Conservation (phyloP, 2,888 invertebrate species). For the Ganaspis brasiliensis region DNA sequence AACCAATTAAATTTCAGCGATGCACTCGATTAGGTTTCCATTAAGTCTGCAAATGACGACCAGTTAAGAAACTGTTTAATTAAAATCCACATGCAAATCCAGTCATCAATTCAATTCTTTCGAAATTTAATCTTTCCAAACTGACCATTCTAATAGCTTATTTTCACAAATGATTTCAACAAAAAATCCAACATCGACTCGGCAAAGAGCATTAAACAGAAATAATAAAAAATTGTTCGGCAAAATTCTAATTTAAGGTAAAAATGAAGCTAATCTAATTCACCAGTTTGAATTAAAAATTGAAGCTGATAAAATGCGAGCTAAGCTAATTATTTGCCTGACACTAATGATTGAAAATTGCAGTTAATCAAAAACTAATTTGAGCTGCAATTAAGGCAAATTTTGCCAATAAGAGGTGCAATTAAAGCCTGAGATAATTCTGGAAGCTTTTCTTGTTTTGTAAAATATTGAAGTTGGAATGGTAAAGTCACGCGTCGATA, state of each 20-base stretch:
- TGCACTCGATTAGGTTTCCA: not conserved
- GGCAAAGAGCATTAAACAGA: no score
- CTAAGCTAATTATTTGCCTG: no score
- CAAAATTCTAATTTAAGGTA: no score
- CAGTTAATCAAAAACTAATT: not conserved
- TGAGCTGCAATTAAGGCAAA: not conserved
- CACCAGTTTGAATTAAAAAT: no score
- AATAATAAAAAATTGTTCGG: no score
- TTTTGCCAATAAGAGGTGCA: not conserved
- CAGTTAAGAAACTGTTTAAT: not conserved
- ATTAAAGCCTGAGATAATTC: not conserved
- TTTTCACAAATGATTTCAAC: no score
- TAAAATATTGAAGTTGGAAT: conserved; percentile 12
- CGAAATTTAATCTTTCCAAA: not conserved
- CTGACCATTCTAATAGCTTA: no score
- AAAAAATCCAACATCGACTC: no score
- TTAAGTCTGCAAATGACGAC: conserved; percentile 10
- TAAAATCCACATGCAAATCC: not conserved
- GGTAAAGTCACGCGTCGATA: conserved; percentile 6
- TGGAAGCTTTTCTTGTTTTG: not conserved
- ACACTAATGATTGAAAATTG: no score
- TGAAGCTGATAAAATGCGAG: no score
- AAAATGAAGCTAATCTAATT: no score
- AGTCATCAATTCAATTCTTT: conserved; percentile 32
- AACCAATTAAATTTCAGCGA: not conserved